Base-by-base conservation (phyloP, 2,797 vertebrate species). In the Microchirus variegatus region DNA sequence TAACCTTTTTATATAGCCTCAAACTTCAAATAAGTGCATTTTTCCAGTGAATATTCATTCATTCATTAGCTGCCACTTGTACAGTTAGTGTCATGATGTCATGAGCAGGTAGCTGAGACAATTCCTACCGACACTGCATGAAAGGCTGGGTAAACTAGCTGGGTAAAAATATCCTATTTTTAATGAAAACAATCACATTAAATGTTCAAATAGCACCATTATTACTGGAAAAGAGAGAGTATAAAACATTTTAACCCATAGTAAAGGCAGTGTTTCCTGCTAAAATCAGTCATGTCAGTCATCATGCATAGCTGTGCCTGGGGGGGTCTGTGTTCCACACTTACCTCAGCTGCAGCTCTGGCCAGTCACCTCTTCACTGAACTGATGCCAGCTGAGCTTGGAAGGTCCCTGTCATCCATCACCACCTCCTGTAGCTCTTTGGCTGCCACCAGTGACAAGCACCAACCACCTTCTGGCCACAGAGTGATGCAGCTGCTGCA, bases 371-470 rank as follows among this genome's bases (percentile, higher is more conserved):
- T 44, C 22, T 9, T 52, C 55, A 11, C 53, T 59, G 17, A 60
- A 1, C 42, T 12, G 1, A n/a, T 18, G 54, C 60, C 71, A 70
- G 9, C n/a, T 19, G 12, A 51, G 49, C 22, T 41, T 59, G 71
- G 46, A 69, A n/a, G 47, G 42, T 56, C 59, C 67, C 18, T 0
- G 9, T 58, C 42, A 46, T 60, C 53, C 46, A 19, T 73, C 70
- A 64, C n/a, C 48, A 19, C 35, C 53, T 70, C 43, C 46, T 66
- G 56, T 36, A 57, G 70, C 55, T 78, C 53, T 62, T 62, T 67
- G 70, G 59, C 63, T 12, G 11, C 62, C 45, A 62, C 36, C 54
- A 35, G 9, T 64, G 78, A 73, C 58, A 53, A 12, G 46, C 52
- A 22, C 5, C 4, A 15, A 31, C 31, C 50, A 63, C 52, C 59